These are phyloP conservation scores for Asteroscopus sphinx DNA, from an alignment of 2,888 invertebrate genomes.

Conservation along the genomic window DNA sequence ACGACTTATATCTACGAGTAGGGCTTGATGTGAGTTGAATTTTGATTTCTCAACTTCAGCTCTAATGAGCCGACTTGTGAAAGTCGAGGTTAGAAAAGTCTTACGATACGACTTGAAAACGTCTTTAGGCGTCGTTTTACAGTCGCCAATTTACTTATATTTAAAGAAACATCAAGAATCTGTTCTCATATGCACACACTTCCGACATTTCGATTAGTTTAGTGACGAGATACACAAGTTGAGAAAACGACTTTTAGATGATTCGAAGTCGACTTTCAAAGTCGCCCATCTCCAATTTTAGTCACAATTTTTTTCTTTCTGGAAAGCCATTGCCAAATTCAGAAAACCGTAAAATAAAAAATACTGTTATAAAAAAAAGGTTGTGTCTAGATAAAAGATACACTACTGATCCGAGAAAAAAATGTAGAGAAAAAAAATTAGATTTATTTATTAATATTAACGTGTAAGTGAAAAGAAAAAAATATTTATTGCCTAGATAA, in stretches of 20 bases:
- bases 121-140: slow-evolving; percentile 59
- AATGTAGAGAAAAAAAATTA: slow-evolving; percentile 78
- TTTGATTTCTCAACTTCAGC: slow-evolving; percentile 36
- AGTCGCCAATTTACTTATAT: slow-evolving; percentile 48
- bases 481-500: slow-evolving; percentile 86
- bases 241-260: slow-evolving; percentile 40
- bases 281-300: slow-evolving; percentile 63
- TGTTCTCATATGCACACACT: slow-evolving; percentile 58
- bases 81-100: slow-evolving; percentile 39
- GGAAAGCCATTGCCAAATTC: slow-evolving; percentile 83
- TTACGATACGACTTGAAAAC: slow-evolving; percentile 46
- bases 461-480: slow-evolving; percentile 83
- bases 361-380: slow-evolving; percentile 84
- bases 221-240: slow-evolving; percentile 52
- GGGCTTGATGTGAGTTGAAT: slow-evolving; percentile 43
- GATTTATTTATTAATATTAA: slow-evolving; percentile 85
- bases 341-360: slow-evolving; percentile 73
- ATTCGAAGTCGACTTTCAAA: slow-evolving; percentile 63
- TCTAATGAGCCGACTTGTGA: slow-evolving; percentile 23
- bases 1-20: slow-evolving; percentile 40
- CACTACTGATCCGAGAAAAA: slow-evolving; percentile 76
- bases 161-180: slow-evolving; percentile 55
- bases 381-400: slow-evolving; percentile 88
- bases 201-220: slow-evolving; percentile 51
- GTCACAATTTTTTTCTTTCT: slow-evolving; percentile 67